Evolutionary conservation across 1,140 invertebrate genomes (phyloP).

Genomic region (Agrilus planipennis): DNA sequence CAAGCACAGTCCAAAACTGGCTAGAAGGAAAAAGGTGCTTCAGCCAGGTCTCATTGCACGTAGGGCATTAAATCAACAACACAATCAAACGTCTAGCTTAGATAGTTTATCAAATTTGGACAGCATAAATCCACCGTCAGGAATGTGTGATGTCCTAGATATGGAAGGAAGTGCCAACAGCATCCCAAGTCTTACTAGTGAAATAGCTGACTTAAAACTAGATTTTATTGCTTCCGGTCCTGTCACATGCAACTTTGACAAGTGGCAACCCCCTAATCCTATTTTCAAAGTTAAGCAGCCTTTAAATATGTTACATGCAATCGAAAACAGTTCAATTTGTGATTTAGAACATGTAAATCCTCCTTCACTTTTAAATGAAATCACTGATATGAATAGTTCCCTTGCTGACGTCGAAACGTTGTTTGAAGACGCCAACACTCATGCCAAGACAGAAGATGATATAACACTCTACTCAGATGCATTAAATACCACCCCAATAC

Average conservation of each 20-base stretch:
- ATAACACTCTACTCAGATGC: slow-evolving; percentile 28
- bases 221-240: slow-evolving; percentile 22
- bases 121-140: slow-evolving; percentile 68
- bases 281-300: slow-evolving; percentile 43
- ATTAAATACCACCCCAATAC: slow-evolving; percentile 38
- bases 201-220: slow-evolving; percentile 46
- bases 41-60: slow-evolving; percentile 55
- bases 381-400: slow-evolving; percentile 48
- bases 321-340: slow-evolving; percentile 22
- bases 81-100: slow-evolving; percentile 44
- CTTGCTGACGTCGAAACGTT: slow-evolving; percentile 43
- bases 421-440: slow-evolving; percentile 40
- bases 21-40: slow-evolving; percentile 50
- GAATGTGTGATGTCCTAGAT: slow-evolving; percentile 64
- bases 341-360: slow-evolving; percentile 54
- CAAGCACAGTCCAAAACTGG: slow-evolving; percentile 29
- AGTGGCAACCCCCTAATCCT: slow-evolving; percentile 24
- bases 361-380: slow-evolving; percentile 47
- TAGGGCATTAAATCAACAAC: slow-evolving; percentile 48
- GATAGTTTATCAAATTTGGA: slow-evolving; percentile 50
- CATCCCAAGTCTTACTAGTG: slow-evolving; percentile 73
- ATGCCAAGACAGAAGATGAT: slow-evolving; percentile 21
- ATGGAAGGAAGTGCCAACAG: slow-evolving; percentile 57
- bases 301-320: slow-evolving; percentile 33
- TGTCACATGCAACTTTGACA: slow-evolving; percentile 7